Conservation (phyloP, 2,888 invertebrate species). For the Andrena dorsata region DNA sequence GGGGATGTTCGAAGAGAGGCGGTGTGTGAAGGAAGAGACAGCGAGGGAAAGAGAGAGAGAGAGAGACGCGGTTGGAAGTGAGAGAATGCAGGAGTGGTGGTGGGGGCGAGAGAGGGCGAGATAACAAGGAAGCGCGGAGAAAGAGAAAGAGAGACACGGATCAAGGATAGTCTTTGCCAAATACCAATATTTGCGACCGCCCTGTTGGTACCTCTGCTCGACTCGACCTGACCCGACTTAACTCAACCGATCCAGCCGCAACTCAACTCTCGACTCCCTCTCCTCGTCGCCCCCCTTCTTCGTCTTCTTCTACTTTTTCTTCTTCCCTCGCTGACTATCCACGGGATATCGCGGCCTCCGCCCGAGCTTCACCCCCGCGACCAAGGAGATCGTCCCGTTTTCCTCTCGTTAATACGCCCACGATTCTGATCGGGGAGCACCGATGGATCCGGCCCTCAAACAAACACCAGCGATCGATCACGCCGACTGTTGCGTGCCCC, state of each 20-base stretch:
- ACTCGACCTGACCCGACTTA: slow-evolving; percentile 82
- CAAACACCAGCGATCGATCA: slow-evolving; percentile 6
- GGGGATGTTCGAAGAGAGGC: slow-evolving; percentile 33
- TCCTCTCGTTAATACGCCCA: not conserved
- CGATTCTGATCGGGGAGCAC: slow-evolving; percentile 2
- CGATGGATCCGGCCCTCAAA: not conserved
- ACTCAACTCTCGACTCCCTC: slow-evolving; percentile 74
- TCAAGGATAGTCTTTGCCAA: slow-evolving; percentile 85
- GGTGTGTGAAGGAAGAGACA: slow-evolving; percentile 63
- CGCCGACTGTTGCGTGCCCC: slow-evolving; percentile 3
- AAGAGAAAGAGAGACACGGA: slow-evolving; percentile 82
- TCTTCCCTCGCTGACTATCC: slow-evolving; percentile 34
- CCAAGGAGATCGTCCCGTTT: slow-evolving; percentile 3
- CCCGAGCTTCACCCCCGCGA: slow-evolving; percentile 9
- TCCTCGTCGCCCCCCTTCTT: slow-evolving; percentile 57
- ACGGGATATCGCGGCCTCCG: slow-evolving; percentile 5
- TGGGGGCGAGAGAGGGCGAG: slow-evolving; percentile 53
- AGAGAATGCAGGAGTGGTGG: slow-evolving; percentile 66
- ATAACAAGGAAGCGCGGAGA: slow-evolving; percentile 72
- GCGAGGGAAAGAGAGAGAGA: slow-evolving; percentile 35
- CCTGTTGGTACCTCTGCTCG: slow-evolving; percentile 84
- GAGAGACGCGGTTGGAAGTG: slow-evolving; percentile 53
- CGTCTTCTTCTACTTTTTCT: not conserved
- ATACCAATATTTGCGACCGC: slow-evolving; percentile 85
- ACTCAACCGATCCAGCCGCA: slow-evolving; percentile 81